These are phyloP conservation scores for Oscheius myriophilus DNA, from an alignment of 2,888 invertebrate species.

Conservation along the genomic window DNA sequence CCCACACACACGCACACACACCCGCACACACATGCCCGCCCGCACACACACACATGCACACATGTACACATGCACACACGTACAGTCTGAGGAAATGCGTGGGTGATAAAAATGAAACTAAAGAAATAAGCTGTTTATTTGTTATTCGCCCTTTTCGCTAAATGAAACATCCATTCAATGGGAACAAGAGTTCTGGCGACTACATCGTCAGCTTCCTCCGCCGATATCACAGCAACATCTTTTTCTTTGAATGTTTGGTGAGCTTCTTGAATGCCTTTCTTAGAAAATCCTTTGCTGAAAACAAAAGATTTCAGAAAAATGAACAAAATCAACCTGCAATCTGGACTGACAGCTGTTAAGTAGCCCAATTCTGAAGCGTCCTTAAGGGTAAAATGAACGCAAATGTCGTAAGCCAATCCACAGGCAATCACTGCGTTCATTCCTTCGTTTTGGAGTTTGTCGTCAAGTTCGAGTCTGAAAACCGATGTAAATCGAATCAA, in stretches of 20 bases:
- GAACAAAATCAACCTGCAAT: slow-evolving; percentile 44
- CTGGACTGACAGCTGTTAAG: slow-evolving; percentile 56
- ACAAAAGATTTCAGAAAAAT: neutral
- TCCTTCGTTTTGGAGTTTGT: slow-evolving; percentile 82
- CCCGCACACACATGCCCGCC: too few relatives aligned
- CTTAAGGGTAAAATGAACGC: slow-evolving; percentile 76
- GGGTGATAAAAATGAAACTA: too few relatives aligned
- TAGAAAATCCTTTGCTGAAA: slow-evolving; percentile 62
- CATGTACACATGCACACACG: too few relatives aligned
- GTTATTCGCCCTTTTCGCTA: neutral
- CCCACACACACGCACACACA: too few relatives aligned
- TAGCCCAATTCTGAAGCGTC: slow-evolving; percentile 55
- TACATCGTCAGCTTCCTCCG: slow-evolving; percentile 37
- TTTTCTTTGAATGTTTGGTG: slow-evolving; percentile 50
- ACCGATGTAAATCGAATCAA: neutral
- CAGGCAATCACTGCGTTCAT: slow-evolving; percentile 93
- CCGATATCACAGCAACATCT: slow-evolving; percentile 55
- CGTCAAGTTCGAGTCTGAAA: slow-evolving; percentile 82
- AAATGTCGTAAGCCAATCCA: slow-evolving; percentile 93
- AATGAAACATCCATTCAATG: slow-evolving; percentile 41
- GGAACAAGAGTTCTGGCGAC: slow-evolving; percentile 34
- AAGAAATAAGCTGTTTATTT: too few relatives aligned
- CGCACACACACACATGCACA: too few relatives aligned
- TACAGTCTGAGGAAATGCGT: too few relatives aligned
- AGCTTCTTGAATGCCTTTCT: slow-evolving; percentile 54